These are phyloP conservation scores for Platycheirus albimanus DNA, from an alignment of 2,888 invertebrate genomes.

Conservation along the genomic window DNA sequence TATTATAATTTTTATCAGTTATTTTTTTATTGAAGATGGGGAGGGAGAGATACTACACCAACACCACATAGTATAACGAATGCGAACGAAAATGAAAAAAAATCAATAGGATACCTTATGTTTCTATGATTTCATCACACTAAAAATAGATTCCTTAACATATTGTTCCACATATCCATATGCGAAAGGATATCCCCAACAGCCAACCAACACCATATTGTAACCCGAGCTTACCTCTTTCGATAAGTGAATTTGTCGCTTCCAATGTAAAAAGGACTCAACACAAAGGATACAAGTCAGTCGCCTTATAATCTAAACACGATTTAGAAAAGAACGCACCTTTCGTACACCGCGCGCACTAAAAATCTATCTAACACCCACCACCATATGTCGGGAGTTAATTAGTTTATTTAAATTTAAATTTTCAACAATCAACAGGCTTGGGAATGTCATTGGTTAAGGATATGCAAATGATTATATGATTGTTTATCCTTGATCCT, in stretches of 20 bases:
- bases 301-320: background rate
- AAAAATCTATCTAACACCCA: conserved; percentile 51
- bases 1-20: too few species aligned
- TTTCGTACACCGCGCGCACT: conserved; percentile 24
- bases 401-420: conserved; percentile 27
- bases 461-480: conserved; percentile 29
- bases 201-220: conserved; percentile 64
- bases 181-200: conserved; percentile 31
- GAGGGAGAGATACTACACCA: background rate
- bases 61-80: conserved; percentile 23
- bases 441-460: conserved; percentile 54
- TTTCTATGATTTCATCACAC: conserved; percentile 69
- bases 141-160: conserved; percentile 62
- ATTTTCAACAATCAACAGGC: conserved; percentile 34
- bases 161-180: conserved; percentile 24
- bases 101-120: conserved; percentile 71
- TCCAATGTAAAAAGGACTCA: background rate
- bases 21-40: background rate
- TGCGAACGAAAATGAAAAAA: too few species aligned
- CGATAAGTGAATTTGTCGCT: background rate
- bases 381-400: conserved; percentile 68
- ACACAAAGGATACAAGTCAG: background rate
- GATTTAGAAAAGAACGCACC: conserved; percentile 15
- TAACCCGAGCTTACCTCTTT: conserved; percentile 56
- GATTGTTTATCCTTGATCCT: background rate